A percentile compares a stretch with the other conserved stretches of the same genome.
phyloP scores from a whole-genome alignment of 2,113 vertebrate species.

The Nannobrachium achirus region DNA sequence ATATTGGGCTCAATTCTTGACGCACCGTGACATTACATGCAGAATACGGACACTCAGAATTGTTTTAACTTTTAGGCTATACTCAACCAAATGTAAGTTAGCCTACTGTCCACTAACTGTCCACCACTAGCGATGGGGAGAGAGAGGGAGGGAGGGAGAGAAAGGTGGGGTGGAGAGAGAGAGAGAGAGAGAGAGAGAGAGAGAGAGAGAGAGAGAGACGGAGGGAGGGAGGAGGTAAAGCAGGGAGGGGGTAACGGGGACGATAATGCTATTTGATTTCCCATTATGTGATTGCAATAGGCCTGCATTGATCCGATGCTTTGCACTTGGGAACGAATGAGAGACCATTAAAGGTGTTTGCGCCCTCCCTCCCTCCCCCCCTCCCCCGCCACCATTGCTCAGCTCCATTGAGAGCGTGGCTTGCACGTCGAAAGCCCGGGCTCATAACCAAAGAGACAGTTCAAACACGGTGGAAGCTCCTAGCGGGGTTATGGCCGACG shows the following conservation, averaged over 20 bases:
- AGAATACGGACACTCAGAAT: too few species aligned
- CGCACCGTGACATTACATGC: too few species aligned
- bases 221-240: neutral
- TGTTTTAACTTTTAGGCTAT: too few species aligned
- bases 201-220: neutral
- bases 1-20: too few species aligned
- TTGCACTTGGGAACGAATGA: slow-evolving; percentile 89
- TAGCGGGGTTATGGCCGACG: slow-evolving; percentile 84
- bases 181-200: slow-evolving; percentile 15
- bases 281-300: slow-evolving; percentile 98
- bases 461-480: slow-evolving; percentile 91
- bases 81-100: too few species aligned
- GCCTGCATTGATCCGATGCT: slow-evolving; percentile 97
- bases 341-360: slow-evolving; percentile 98
- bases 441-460: slow-evolving; percentile 97
- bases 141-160: slow-evolving; percentile 55
- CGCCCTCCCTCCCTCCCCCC: slow-evolving; percentile 66
- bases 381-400: slow-evolving; percentile 64
- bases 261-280: slow-evolving; percentile 98
- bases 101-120: too few species aligned
- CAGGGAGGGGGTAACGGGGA: slow-evolving; percentile 69
- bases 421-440: slow-evolving; percentile 90
- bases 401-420: slow-evolving; percentile 84
- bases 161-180: slow-evolving; percentile 57
- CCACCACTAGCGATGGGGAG: too few species aligned